Percentiles rank a stretch among this genome's conserved stretches.
phyloP scores from a whole-genome alignment of 1,140 invertebrate species.

The Paralvinella palmiformis region DNA sequence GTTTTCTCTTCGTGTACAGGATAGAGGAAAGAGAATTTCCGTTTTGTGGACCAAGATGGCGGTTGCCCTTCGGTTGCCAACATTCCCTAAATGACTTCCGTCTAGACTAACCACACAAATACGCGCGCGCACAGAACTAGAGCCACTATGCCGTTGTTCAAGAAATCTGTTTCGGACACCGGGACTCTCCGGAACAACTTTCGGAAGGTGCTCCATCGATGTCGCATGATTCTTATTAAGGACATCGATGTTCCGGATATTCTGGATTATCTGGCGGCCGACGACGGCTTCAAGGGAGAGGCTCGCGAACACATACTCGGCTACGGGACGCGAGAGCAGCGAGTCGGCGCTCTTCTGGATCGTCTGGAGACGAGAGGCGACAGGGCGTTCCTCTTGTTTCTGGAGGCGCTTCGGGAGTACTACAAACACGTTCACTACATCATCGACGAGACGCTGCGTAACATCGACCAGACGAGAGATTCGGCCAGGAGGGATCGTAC shows the following conservation, averaged over 20 bases:
- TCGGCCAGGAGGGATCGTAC: background rate
- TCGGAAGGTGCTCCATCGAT: background rate
- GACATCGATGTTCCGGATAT: slow-evolving; percentile 12
- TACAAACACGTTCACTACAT: slow-evolving; percentile 10
- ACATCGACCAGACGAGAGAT: slow-evolving; percentile 9
- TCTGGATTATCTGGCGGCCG: background rate
- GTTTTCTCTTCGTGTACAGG: too few relatives aligned
- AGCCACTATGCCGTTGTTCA: slow-evolving; percentile 14
- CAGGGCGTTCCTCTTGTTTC: slow-evolving; percentile 11
- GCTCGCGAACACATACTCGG: slow-evolving; percentile 3
- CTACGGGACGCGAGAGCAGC: slow-evolving; percentile 6
- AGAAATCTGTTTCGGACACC: background rate
- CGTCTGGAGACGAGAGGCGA: slow-evolving; percentile 6
- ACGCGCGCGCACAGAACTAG: too few relatives aligned
- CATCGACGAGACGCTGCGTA: slow-evolving; percentile 12
- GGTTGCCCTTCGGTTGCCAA: too few relatives aligned
- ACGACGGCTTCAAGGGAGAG: slow-evolving; percentile 15
- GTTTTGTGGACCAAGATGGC: too few relatives aligned
- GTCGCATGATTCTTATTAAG: slow-evolving; percentile 14
- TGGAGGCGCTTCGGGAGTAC: slow-evolving; percentile 15
- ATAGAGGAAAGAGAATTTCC: too few relatives aligned
- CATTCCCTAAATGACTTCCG: too few relatives aligned
- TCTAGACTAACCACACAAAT: too few relatives aligned
- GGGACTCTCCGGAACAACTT: background rate
- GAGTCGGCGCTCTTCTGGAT: slow-evolving; percentile 15